Percentiles rank a stretch among this genome's conserved stretches.
Conservation (phyloP, 2,113 vertebrate genomes). For the Festucalex cinctus region DNA sequence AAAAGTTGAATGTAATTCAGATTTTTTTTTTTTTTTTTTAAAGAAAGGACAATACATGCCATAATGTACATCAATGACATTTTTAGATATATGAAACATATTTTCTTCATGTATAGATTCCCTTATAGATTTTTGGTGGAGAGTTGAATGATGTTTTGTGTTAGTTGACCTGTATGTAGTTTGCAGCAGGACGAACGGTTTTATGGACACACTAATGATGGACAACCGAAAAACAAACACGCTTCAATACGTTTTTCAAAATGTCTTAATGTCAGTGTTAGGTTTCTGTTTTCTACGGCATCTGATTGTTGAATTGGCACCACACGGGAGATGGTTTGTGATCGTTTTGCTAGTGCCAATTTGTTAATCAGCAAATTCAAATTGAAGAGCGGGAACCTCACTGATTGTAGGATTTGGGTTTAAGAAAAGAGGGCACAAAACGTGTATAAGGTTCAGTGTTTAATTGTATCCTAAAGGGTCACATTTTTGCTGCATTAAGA, state of each 20-base stretch:
- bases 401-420: conserved; percentile 11
- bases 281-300: conserved; percentile 19
- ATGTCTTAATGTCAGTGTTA: conserved; percentile 45
- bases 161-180: conserved; percentile 48
- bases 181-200: conserved; percentile 44
- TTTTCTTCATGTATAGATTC: conserved; percentile 67
- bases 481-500: conserved; percentile 11
- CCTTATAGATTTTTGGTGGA: conserved; percentile 69
- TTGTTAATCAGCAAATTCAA: conserved; percentile 4
- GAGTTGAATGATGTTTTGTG: conserved; percentile 64
- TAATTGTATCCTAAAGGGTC: conserved; percentile 15
- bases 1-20: conserved; percentile 88
- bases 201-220: conserved; percentile 39
- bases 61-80: conserved; percentile 63
- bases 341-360: conserved; percentile 29
- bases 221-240: conserved; percentile 35
- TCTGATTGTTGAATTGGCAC: conserved; percentile 20
- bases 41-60: conserved; percentile 60
- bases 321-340: conserved; percentile 16
- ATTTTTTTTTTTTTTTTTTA: conserved; percentile 64
- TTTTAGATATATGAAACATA: conserved; percentile 64
- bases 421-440: conserved; percentile 5
- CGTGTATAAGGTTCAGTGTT: conserved; percentile 7
- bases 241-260: conserved; percentile 24
- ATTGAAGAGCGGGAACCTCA: neutral